Evolutionary conservation across 2,797 vertebrate genomes (phyloP).

Genomic region (Salarias fasciatus): DNA sequence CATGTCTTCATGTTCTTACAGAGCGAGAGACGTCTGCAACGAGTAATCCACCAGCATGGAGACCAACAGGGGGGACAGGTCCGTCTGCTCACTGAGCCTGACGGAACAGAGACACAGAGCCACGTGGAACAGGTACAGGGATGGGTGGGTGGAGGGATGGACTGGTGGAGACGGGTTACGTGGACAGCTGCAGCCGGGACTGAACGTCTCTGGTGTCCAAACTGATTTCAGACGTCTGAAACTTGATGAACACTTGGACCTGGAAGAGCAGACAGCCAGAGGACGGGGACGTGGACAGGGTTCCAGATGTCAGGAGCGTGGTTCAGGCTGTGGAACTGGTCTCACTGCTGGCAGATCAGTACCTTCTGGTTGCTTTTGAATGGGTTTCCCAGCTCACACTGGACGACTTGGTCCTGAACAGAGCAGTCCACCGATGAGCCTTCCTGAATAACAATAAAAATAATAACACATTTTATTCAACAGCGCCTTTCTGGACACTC

Average conservation of each 20-base stretch:
- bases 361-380: constrained; percentile 85
- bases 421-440: constrained; percentile 14
- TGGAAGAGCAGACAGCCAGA: constrained; percentile 58
- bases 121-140: too few relatives aligned
- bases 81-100: constrained; percentile 87
- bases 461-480: too few relatives aligned
- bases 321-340: too few relatives aligned
- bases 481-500: too few relatives aligned
- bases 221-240: constrained; percentile 83
- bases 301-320: too few relatives aligned
- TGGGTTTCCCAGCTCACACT: constrained; percentile 91
- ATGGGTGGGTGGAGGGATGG: constrained; percentile 8
- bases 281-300: too few relatives aligned
- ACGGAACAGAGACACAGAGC: not conserved
- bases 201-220: constrained; percentile 82
- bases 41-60: constrained; percentile 85
- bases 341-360: not conserved
- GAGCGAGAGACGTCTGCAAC: constrained; percentile 80
- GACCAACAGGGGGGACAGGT: constrained; percentile 76
- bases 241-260: constrained; percentile 85
- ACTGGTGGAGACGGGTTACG: constrained; percentile 82
- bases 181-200: constrained; percentile 85
- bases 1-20: too few relatives aligned
- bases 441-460: constrained; percentile 56
- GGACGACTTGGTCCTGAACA: constrained; percentile 57